Evolutionary conservation across 30 jellyfish, hydroid and myxozoan genomes (phyloP).

Genomic region (Clytia hemisphaerica): DNA sequence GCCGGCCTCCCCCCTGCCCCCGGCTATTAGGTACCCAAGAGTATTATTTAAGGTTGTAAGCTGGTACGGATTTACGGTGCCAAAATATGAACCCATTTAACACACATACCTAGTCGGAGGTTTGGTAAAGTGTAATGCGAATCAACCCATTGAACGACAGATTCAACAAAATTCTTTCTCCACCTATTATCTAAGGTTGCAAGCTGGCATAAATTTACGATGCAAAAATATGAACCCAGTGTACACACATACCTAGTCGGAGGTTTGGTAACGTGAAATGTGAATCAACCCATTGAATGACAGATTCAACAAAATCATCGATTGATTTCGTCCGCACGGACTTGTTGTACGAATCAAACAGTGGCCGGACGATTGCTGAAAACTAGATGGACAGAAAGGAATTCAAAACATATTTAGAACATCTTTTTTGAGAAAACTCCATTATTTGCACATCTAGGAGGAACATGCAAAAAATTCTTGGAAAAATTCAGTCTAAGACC

Average conservation of each 20-base stretch:
- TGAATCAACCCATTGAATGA: constrained; percentile 58
- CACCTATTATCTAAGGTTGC: no score
- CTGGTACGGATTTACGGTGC: no score
- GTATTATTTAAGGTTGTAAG: no score
- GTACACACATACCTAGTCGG: constrained; percentile 68
- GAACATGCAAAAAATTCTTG: neutral
- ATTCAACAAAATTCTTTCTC: constrained; percentile 40
- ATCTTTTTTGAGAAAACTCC: neutral
- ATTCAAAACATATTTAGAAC: no score
- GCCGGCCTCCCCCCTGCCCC: no score
- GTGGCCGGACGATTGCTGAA: constrained; percentile 67
- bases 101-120: constrained; percentile 64
- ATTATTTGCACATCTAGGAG: neutral
- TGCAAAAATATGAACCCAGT: no score
- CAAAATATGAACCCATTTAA: no score
- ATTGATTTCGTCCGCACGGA: constrained; percentile 46
- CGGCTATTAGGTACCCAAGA: no score
- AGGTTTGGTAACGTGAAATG: constrained; percentile 51
- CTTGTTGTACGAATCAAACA: constrained; percentile 58
- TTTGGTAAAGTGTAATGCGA: constrained; percentile 48
- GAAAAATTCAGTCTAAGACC: no score
- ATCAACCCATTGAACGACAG: constrained; percentile 67
- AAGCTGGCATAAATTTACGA: no score
- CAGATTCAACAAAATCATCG: constrained; percentile 57
- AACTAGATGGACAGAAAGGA: constrained; percentile 26